Base-by-base conservation (phyloP, 2,888 invertebrate genomes). In the Allacma fusca region DNA sequence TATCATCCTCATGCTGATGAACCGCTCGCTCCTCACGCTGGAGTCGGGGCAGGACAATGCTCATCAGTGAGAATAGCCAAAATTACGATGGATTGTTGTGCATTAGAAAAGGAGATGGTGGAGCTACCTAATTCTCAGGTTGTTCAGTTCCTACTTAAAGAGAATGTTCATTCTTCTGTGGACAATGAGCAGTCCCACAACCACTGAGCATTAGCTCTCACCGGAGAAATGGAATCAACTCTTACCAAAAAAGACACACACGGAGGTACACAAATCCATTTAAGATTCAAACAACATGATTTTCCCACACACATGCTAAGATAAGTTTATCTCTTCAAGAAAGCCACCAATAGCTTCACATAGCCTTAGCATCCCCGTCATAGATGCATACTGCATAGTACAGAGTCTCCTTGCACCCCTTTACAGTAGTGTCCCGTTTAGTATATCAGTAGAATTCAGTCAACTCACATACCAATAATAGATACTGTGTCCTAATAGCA, bases 271-370 rank as follows among this genome's bases (percentile, higher is more conserved):
- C 26, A 62, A 79, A 24, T 43, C 77, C 78, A 78, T 79, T 79
- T 72, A 79, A 78, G 79, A 80, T 80, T 80, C 78, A 79, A 80
- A 75, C 74, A 78, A 72, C 80, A 80, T 80, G 80, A 81, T 81
- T 81, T 80, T 81, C 81, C 81, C 81, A 81, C 81, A 81, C 80
- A 80, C 79, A 79, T 78, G 76, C 69, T 64, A 68, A 79, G 68
- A 68, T 68, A 68, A 68, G 34, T 68, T 68, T 68, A 68, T 68
- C 68, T 68, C 5, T 40, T 9, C 5, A 40, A 40, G 40, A 40
- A 40, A 40, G 40, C 40, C 5, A 9, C 40, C 5, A 13, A 13
- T 40, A 40, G 40, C 5, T 40, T 9, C 40, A 9, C 13, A 40
- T 9, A 40, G 13, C 7, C 40, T 40, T 40, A 9, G 13, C 40